These are phyloP conservation scores for Musca domestica DNA, from an alignment of 1,140 invertebrate species.

Conservation along the genomic window DNA sequence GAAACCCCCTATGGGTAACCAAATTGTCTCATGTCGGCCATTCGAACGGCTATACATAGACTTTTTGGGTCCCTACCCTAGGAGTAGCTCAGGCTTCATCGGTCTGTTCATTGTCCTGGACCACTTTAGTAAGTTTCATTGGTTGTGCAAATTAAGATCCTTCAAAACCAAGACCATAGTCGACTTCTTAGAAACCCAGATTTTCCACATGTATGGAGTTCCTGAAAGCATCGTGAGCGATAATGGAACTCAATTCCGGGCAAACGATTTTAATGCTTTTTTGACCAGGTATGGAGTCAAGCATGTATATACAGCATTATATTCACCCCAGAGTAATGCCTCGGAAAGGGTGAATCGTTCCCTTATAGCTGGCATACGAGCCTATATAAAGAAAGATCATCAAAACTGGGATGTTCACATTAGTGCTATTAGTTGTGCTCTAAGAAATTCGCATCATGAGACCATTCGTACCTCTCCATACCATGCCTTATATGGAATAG, in stretches of 20 bases:
- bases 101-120: slow-evolving; percentile 16
- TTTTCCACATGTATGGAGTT: neutral
- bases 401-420: too few species aligned
- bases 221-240: slow-evolving; percentile 9
- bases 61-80: slow-evolving; percentile 22
- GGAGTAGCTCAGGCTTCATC: neutral
- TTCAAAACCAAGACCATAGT: too few species aligned
- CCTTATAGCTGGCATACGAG: neutral
- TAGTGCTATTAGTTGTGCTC: neutral
- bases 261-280: neutral
- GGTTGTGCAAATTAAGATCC: neutral
- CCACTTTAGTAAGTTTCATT: slow-evolving; percentile 5
- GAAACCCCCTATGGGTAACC: slow-evolving; percentile 10
- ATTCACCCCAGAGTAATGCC: slow-evolving; percentile 17
- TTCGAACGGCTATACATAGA: slow-evolving; percentile 21
- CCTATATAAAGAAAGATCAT: neutral
- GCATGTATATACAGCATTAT: slow-evolving; percentile 7
- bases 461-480: slow-evolving; percentile 17
- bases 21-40: neutral
- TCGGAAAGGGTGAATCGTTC: slow-evolving; percentile 5
- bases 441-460: neutral
- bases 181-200: slow-evolving; percentile 9
- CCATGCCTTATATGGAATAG: slow-evolving; percentile 1
- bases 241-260: slow-evolving; percentile 20
- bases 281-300: slow-evolving; percentile 1